phyloP scores from a whole-genome alignment of 2,113 vertebrate species.

The Nibea albiflora region DNA sequence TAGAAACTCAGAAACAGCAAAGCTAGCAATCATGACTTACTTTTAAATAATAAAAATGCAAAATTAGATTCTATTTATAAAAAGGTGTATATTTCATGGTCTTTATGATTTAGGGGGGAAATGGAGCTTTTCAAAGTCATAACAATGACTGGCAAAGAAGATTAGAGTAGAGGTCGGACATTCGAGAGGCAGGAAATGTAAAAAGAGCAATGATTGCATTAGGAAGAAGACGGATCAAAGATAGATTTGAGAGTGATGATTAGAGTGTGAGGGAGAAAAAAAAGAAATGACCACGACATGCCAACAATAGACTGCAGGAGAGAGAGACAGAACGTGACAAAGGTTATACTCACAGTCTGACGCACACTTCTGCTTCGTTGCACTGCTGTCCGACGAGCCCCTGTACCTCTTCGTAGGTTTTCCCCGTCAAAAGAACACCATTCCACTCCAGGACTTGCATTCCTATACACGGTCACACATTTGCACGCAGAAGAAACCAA shows the following conservation, averaged over 20 bases:
- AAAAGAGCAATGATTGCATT: background rate
- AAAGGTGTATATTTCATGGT: background rate
- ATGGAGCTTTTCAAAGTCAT: background rate
- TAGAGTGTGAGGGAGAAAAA: background rate
- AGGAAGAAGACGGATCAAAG: background rate
- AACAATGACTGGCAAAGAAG: background rate
- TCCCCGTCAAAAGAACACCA: slow-evolving; percentile 90
- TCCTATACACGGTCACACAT: slow-evolving; percentile 80
- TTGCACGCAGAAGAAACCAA: slow-evolving; percentile 15
- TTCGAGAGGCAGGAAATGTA: background rate
- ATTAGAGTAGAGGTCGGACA: background rate
- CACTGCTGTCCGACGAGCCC: slow-evolving; percentile 91
- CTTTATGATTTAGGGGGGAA: background rate
- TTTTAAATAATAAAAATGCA: slow-evolving; percentile 12
- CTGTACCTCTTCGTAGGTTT: slow-evolving; percentile 98
- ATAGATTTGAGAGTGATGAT: background rate
- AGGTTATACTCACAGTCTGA: slow-evolving; percentile 96
- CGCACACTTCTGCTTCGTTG: slow-evolving; percentile 97
- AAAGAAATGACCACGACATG: background rate
- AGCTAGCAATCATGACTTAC: background rate
- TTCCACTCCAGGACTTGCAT: slow-evolving; percentile 99
- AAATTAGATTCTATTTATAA: background rate
- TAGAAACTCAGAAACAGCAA: background rate
- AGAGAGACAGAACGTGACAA: background rate
- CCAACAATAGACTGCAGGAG: background rate